Evolutionary conservation across 2,888 invertebrate species (phyloP).

Genomic region (Platycnemis pennipes): DNA sequence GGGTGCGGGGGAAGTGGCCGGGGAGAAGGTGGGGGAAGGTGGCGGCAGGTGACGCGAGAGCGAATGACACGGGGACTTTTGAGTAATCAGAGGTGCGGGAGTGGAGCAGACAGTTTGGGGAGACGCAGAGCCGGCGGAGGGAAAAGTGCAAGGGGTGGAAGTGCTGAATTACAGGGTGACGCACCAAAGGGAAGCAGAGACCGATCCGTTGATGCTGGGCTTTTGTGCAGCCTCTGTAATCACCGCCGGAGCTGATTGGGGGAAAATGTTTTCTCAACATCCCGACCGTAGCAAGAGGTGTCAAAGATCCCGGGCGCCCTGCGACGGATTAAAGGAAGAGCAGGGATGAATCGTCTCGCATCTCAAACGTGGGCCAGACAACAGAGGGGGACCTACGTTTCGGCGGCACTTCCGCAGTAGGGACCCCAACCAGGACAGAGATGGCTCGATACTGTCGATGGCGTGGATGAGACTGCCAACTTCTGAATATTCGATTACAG

Average conservation of each 20-base stretch:
- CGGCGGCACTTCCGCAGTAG: no score
- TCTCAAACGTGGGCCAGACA: not conserved
- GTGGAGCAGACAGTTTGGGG: not conserved
- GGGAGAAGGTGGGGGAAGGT: not conserved
- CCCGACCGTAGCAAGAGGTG: not conserved
- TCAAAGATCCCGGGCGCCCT: not conserved
- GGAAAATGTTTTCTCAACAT: not conserved
- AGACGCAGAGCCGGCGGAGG: not conserved
- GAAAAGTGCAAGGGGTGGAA: not conserved
- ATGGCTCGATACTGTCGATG: no score
- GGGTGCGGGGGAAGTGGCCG: not conserved
- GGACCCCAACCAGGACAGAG: no score
- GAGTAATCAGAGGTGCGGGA: constrained; percentile 9
- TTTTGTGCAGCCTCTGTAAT: not conserved
- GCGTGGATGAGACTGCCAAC: no score
- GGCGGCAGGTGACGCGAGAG: constrained; percentile 14
- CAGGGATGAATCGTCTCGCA: not conserved
- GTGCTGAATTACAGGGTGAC: not conserved
- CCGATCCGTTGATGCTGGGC: not conserved
- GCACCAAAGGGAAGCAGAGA: not conserved
- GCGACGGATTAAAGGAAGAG: not conserved
- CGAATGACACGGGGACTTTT: not conserved
- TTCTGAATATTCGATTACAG: no score
- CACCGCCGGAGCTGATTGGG: not conserved
- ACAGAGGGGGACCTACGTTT: not conserved